These are phyloP conservation scores for Platichthys flesus DNA, from an alignment of 2,113 vertebrate genomes.

Conservation along the genomic window DNA sequence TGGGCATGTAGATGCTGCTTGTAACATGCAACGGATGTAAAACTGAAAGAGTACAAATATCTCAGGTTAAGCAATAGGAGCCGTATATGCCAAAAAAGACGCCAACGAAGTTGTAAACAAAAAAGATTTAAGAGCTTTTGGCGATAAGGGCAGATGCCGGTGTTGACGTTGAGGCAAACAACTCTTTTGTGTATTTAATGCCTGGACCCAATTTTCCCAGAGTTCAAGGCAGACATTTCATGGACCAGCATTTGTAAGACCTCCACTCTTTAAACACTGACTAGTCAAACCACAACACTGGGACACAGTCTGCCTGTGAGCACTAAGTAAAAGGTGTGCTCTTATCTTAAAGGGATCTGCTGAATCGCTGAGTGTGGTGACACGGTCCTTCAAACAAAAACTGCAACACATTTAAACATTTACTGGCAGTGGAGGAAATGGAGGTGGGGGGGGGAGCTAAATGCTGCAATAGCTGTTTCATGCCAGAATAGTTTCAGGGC, in stretches of 20 bases:
- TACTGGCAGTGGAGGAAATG: constrained; percentile 64
- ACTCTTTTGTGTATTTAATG: no score
- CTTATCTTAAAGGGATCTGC: constrained; percentile 76
- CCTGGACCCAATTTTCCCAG: neutral
- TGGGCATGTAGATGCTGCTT: no score
- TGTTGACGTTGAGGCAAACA: no score
- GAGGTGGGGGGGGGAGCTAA: constrained; percentile 47
- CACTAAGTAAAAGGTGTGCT: constrained; percentile 57
- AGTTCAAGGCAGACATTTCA: neutral
- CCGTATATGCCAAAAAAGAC: no score
- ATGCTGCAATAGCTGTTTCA: constrained; percentile 75
- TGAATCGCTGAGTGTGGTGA: constrained; percentile 64
- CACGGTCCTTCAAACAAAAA: constrained; percentile 74
- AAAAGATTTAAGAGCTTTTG: no score
- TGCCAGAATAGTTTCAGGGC: constrained; percentile 80
- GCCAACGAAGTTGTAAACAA: no score
- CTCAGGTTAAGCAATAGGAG: no score
- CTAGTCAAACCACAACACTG: constrained; percentile 29
- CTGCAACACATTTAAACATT: constrained; percentile 80
- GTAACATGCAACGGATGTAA: no score
- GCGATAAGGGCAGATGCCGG: no score
- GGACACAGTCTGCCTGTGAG: neutral
- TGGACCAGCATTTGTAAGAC: constrained; percentile 1
- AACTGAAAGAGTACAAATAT: no score
- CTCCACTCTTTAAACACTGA: constrained; percentile 19